These are phyloP conservation scores for Ctenochaetus hawaiiensis DNA, from an alignment of 2,797 vertebrate species.

Conservation along the genomic window DNA sequence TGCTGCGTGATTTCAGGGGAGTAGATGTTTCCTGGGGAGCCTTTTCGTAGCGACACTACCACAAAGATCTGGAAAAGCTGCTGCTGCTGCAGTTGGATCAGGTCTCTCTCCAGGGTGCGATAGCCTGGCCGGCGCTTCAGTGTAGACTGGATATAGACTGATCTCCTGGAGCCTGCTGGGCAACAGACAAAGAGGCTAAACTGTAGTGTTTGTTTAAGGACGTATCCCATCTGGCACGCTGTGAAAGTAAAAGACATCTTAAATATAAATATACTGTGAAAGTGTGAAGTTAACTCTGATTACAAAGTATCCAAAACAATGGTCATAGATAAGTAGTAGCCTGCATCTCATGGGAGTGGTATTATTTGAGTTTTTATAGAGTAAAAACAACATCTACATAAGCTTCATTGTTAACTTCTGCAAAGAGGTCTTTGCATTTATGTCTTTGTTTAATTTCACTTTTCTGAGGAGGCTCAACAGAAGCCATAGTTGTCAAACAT, in stretches of 20 bases:
- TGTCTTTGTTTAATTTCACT: constrained; percentile 7
- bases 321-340: constrained; percentile 1
- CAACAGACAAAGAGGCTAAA: constrained; percentile 45
- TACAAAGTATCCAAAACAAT: not conserved
- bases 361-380: not conserved
- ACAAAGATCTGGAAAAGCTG: constrained; percentile 97
- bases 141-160: constrained; percentile 88
- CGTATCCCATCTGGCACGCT: constrained; percentile 8
- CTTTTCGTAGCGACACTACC: constrained; percentile 95
- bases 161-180: constrained; percentile 79
- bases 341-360: not conserved
- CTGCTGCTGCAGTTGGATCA: constrained; percentile 96
- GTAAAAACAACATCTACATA: constrained; percentile 20
- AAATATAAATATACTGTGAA: constrained; percentile 6
- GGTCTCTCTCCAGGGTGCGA: constrained; percentile 95
- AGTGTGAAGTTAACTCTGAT: not conserved
- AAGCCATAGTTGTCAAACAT: not conserved
- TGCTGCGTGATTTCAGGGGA: constrained; percentile 94
- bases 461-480: not conserved
- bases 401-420: constrained; percentile 5
- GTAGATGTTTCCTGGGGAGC: constrained; percentile 85
- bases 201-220: constrained; percentile 31
- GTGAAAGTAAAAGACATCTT: constrained; percentile 2
- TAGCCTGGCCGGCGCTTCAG: constrained; percentile 91
- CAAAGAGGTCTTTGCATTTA: not conserved